A percentile compares a stretch with the other conserved stretches of the same genome.
phyloP scores from a whole-genome alignment of 2,797 vertebrate genomes.

The Eupleurogrammus muticus region DNA sequence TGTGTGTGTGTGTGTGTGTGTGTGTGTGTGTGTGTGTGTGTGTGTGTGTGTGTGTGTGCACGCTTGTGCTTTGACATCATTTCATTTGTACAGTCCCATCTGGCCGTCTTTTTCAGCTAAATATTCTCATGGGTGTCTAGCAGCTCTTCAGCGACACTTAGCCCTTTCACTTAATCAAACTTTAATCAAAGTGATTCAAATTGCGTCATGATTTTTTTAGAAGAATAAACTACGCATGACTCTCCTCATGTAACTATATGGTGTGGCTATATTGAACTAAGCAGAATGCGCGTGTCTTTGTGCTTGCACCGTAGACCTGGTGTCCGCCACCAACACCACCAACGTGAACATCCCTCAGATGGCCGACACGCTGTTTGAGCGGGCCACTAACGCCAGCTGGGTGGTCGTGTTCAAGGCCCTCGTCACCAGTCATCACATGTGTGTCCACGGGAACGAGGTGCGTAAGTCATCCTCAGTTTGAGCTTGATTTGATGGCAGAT shows the following conservation, averaged over 20 bases:
- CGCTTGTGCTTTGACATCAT: slow-evolving; percentile 18
- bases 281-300: neutral
- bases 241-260: neutral
- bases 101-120: slow-evolving; percentile 46
- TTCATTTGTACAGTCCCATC: slow-evolving; percentile 34
- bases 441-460: slow-evolving; percentile 99
- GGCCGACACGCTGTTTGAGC: slow-evolving; percentile 98
- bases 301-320: slow-evolving; percentile 87
- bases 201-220: slow-evolving; percentile 16
- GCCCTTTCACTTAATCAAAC: slow-evolving; percentile 44
- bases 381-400: slow-evolving; percentile 98
- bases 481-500: neutral
- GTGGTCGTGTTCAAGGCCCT: slow-evolving; percentile 99
- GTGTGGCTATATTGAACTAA: too few relatives aligned
- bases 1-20: slow-evolving; percentile 7
- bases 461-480: slow-evolving; percentile 30
- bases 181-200: slow-evolving; percentile 48
- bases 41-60: slow-evolving; percentile 22
- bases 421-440: slow-evolving; percentile 96
- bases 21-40: slow-evolving; percentile 9
- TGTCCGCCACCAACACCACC: slow-evolving; percentile 98
- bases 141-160: slow-evolving; percentile 47
- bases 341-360: slow-evolving; percentile 99
- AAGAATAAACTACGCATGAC: slow-evolving; percentile 12
- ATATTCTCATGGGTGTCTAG: slow-evolving; percentile 53